Conservation (phyloP, 2,888 invertebrate genomes). For the Eupsilia transversa region DNA sequence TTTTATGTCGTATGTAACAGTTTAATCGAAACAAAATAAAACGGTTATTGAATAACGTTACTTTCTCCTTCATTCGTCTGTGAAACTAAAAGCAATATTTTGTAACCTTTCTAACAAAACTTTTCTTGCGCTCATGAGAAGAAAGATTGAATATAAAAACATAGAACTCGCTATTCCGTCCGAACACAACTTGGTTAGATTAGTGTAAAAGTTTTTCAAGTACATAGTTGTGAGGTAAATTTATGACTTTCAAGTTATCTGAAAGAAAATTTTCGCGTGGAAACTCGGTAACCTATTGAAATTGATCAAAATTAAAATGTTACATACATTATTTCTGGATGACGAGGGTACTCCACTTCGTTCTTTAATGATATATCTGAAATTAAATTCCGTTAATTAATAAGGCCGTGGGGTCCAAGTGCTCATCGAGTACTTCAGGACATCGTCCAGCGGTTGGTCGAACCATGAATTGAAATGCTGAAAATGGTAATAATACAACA, state of each 20-base stretch:
- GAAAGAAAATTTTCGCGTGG: constrained; percentile 22
- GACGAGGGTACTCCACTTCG: background rate
- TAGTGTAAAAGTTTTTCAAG: constrained; percentile 55
- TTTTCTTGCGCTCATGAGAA: background rate
- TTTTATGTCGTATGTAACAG: background rate
- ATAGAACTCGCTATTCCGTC: constrained; percentile 25
- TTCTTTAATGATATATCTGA: background rate
- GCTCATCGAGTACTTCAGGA: too few relatives aligned
- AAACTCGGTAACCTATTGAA: constrained; percentile 9
- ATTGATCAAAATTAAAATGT: constrained; percentile 24
- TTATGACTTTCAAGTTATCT: constrained; percentile 37
- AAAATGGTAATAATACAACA: too few relatives aligned
- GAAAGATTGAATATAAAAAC: constrained; percentile 31
- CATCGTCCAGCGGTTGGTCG: too few relatives aligned
- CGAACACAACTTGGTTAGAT: constrained; percentile 47
- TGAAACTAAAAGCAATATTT: constrained; percentile 14
- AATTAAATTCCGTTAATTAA: background rate
- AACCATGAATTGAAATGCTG: too few relatives aligned
- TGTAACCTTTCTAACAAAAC: background rate
- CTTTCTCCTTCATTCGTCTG: background rate
- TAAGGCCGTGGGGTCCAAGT: too few relatives aligned
- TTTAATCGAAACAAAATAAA: background rate
- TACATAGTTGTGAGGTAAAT: constrained; percentile 42
- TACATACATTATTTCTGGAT: background rate
- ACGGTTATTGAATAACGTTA: background rate